Evolutionary conservation across 2,113 vertebrate genomes (phyloP), one percentile per base, ranked within the genome.

Genomic region (Boulengerochromis microlepis): DNA sequence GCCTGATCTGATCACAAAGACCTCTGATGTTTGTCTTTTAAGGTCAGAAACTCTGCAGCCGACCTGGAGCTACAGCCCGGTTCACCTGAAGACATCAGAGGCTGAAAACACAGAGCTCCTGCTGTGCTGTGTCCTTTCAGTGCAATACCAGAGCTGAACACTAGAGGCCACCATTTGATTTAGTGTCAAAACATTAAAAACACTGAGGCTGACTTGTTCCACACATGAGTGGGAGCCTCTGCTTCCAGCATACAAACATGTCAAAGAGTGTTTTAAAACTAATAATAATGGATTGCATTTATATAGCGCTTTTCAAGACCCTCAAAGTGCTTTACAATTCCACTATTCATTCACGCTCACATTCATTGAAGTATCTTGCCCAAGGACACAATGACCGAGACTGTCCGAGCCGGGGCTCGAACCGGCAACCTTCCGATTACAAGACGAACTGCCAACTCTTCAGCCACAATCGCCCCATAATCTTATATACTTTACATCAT

Each of bases 131-230:
- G 1, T 57, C 22, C 54, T 56, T 3, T 56, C 2, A 4, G 22
- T 56, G 53, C 10, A 54, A 0, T 22, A 22, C 0, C 52, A 54
- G 0, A 54, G 0, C 53, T 24, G 0, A 22, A 56, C 53, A 56
- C 11, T 56, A 56, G 53, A 56, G 53, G 22, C 4, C 53, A 26
- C 22, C 0, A 0, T 57, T 57, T 59, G 7, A 16, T 29, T 16
- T 59, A 0, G 0, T 29, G 13, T 0, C 0, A 59, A 59, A 59
- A 16, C 56, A 57, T 29, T 57, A 29, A 13, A 57, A 0, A 26
- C 54, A 15, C 4, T 26, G 3, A 22, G 0, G 0, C 9, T 53
- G 12, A 57, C 54, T 9, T 57, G 56, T 29, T 57, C 0, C 13
- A 57, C 7, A 57, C 0, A 57, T 8, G 56, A 57, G 13, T 1